Evolutionary conservation across 2,888 invertebrate species (phyloP).

Genomic region (Meteorus colon): DNA sequence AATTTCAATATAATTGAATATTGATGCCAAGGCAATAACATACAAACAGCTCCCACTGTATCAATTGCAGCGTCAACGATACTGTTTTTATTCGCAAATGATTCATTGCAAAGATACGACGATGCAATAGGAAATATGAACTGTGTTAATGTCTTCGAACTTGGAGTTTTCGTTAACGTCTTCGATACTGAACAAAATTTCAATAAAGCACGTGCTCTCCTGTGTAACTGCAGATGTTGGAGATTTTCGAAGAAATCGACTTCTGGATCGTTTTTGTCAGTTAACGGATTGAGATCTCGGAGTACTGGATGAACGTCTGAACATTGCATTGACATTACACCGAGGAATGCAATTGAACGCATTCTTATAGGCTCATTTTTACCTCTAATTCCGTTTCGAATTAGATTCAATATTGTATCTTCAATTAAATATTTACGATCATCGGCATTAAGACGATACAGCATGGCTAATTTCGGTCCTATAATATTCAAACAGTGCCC

Average conservation of each 20-base stretch:
- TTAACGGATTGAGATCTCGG: slow-evolving; percentile 80
- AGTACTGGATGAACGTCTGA: slow-evolving; percentile 82
- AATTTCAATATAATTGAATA: slow-evolving; percentile 88
- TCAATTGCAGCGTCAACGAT: slow-evolving; percentile 91
- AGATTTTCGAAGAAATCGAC: slow-evolving; percentile 97
- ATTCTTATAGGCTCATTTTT: slow-evolving; percentile 83
- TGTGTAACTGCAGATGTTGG: slow-evolving; percentile 89
- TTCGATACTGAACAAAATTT: slow-evolving; percentile 82
- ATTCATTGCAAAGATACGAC: slow-evolving; percentile 85
- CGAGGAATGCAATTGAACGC: slow-evolving; percentile 87
- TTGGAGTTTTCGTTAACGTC: slow-evolving; percentile 77
- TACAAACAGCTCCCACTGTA: slow-evolving; percentile 84
- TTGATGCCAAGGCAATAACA: slow-evolving; percentile 90
- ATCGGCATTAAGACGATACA: slow-evolving; percentile 74
- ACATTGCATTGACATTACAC: slow-evolving; percentile 84
- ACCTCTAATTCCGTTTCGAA: slow-evolving; percentile 83
- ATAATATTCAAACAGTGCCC: slow-evolving; percentile 83
- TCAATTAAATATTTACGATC: slow-evolving; percentile 82
- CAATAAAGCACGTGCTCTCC: slow-evolving; percentile 87
- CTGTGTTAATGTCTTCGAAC: slow-evolving; percentile 84
- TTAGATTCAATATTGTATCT: slow-evolving; percentile 82
- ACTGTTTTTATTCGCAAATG: slow-evolving; percentile 84
- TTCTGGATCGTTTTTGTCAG: slow-evolving; percentile 84
- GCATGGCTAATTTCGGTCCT: slow-evolving; percentile 78
- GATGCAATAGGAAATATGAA: slow-evolving; percentile 90